These are phyloP conservation scores for Fistularia commersonii DNA, from an alignment of 2,797 vertebrate species.

Conservation along the genomic window DNA sequence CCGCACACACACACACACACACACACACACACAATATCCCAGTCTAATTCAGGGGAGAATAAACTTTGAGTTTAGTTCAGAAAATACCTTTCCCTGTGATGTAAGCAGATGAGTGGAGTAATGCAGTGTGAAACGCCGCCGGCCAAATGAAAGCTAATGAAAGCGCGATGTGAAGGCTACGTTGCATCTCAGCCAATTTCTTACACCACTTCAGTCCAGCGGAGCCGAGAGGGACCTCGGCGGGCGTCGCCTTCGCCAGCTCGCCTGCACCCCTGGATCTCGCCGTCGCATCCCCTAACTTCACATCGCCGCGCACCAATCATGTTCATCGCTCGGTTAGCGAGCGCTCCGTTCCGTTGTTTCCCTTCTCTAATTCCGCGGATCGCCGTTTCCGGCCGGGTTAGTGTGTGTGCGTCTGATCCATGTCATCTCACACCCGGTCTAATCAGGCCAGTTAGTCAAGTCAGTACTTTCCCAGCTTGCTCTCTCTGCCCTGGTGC, in stretches of 20 bases:
- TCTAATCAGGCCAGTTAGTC: conserved; percentile 69
- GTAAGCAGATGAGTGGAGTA: conserved; percentile 59
- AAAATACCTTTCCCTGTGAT: conserved; percentile 55
- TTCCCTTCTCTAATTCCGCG: conserved; percentile 28
- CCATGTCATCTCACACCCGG: conserved; percentile 68
- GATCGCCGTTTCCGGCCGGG: conserved; percentile 45
- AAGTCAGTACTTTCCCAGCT: conserved; percentile 59
- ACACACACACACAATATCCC: conserved; percentile 19
- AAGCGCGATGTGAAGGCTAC: conserved; percentile 61
- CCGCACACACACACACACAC: no score
- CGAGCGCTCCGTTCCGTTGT: conserved; percentile 2
- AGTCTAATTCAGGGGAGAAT: conserved; percentile 15
- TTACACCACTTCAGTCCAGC: conserved; percentile 62
- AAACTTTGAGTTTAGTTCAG: conserved; percentile 20
- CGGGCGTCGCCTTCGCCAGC: conserved; percentile 42
- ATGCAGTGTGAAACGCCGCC: conserved; percentile 59
- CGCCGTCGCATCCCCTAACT: conserved; percentile 11
- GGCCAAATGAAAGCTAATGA: conserved; percentile 64
- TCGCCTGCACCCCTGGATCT: conserved; percentile 34
- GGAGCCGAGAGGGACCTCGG: conserved; percentile 53
- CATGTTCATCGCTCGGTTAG: conserved; percentile 12
- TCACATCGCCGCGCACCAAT: conserved; percentile 15
- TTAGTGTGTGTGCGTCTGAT: conserved; percentile 57
- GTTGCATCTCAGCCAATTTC: conserved; percentile 64
- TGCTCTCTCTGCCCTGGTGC: conserved; percentile 61